Evolutionary conservation across 2,113 vertebrate genomes (phyloP), one percentile per base, ranked within the genome.

Genomic region (Brienomyrus brachyistius): DNA sequence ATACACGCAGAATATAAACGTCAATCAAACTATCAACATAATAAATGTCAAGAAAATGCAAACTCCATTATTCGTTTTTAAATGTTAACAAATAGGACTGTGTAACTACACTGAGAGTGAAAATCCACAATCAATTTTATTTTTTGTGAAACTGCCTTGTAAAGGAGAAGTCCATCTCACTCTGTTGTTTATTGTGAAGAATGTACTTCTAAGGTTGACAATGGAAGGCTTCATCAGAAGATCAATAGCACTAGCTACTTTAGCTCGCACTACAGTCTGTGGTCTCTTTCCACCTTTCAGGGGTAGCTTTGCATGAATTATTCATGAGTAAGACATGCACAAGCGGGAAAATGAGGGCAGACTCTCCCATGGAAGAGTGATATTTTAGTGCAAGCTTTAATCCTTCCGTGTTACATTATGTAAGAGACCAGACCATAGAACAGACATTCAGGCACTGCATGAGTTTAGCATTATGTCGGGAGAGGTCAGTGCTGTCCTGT

Each of bases 321-420:
- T 88, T 59, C 87, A 54, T 51, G 31, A 62, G 43, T 17, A 45
- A 62, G 87, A 31, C 56, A 45, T 23, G 35, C 19, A 23, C 15
- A 84, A 62, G 87, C 35, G 3, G 43, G 21, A 40, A 66, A 51
- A 52, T 15, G 86, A 56, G 23, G 40, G 62, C 56, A 88, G 52
- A 35, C 52, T 62, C 87, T 88, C 87, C 50, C 52, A 54, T n/a
- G 87, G 87, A 40, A 43, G 35, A 45, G 87, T 45, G 56, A 54
- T 88, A 62, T 88, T 88, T 88, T 88, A 88, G 52, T 62, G 52
- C 87, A 66, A 8, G 52, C 35, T 54, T 88, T 15, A 88, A 66
- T 43, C 87, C 87, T 40, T 62, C 87, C 47, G 6, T 62, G 54
- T 21, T 51, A 62, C 87, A 88, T 66, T 66, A 66, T 59, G 43